These are phyloP conservation scores for Lapara coniferarum DNA, from an alignment of 2,888 invertebrate species.

Conservation along the genomic window DNA sequence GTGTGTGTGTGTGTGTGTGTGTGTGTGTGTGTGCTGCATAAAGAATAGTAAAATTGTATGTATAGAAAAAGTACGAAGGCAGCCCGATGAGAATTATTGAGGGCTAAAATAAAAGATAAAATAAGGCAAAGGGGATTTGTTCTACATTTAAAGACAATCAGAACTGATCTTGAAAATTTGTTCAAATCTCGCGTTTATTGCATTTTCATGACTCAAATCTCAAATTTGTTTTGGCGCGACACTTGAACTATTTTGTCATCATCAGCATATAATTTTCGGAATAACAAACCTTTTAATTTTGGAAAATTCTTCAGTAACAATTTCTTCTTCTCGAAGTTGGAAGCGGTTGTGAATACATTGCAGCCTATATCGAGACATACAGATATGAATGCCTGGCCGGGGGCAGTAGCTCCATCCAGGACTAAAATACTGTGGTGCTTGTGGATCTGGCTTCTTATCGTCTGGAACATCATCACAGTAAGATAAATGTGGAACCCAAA, in stretches of 20 bases:
- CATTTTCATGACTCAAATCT: no score
- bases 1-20: no score
- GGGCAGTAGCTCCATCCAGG: slow-evolving; percentile 32
- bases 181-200: no score
- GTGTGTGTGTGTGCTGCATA: no score
- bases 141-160: no score
- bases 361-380: slow-evolving; percentile 31
- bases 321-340: slow-evolving; percentile 30
- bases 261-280: not conserved
- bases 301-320: slow-evolving; percentile 27
- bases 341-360: slow-evolving; percentile 33
- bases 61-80: no score
- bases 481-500: no score
- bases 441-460: slow-evolving; percentile 7
- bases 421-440: slow-evolving; percentile 27
- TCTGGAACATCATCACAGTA: slow-evolving; percentile 26
- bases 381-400: slow-evolving; percentile 37
- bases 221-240: not conserved
- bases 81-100: no score
- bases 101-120: no score
- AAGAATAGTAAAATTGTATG: no score
- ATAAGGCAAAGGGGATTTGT: no score
- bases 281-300: slow-evolving; percentile 28
- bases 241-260: not conserved
- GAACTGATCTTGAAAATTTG: no score